Conservation (phyloP, 2,888 invertebrate genomes). For the Leptopilina myrica region DNA sequence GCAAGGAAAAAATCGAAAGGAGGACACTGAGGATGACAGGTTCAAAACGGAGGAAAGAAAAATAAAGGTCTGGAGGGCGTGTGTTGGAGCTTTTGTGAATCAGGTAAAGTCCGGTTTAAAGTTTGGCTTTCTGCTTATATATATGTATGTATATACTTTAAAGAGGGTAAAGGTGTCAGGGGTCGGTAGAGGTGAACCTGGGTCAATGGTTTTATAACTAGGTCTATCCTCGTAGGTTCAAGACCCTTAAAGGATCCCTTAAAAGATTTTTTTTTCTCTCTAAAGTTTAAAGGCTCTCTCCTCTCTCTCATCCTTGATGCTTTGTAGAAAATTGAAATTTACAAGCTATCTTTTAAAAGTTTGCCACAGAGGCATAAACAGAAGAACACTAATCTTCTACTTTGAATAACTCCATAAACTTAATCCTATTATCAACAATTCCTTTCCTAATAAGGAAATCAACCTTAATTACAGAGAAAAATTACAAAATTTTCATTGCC, state of each 20-base stretch:
- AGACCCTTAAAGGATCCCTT: neutral
- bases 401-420: constrained; percentile 2
- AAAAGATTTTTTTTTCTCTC: constrained; percentile 5
- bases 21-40: constrained; percentile 27
- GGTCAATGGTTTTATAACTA: constrained; percentile 24
- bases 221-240: neutral
- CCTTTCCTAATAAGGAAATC: neutral
- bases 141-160: too few species aligned
- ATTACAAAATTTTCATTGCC: neutral
- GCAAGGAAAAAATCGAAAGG: constrained; percentile 11
- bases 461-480: neutral
- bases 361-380: constrained; percentile 14
- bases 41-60: constrained; percentile 14
- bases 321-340: constrained; percentile 16
- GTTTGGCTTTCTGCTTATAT: constrained; percentile 27
- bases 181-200: neutral
- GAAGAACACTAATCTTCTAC: neutral
- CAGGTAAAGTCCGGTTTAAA: constrained; percentile 29
- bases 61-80: constrained; percentile 24
- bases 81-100: neutral
- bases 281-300: neutral
- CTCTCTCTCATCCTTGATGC: neutral
- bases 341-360: neutral
- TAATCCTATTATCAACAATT: neutral
- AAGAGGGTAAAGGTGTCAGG: constrained; percentile 30